Percentiles rank a stretch among this genome's conserved stretches.
These are phyloP conservation scores for Caenorhabditis sp. DNA, from an alignment of 2,888 invertebrate genomes.

Conservation along the genomic window DNA sequence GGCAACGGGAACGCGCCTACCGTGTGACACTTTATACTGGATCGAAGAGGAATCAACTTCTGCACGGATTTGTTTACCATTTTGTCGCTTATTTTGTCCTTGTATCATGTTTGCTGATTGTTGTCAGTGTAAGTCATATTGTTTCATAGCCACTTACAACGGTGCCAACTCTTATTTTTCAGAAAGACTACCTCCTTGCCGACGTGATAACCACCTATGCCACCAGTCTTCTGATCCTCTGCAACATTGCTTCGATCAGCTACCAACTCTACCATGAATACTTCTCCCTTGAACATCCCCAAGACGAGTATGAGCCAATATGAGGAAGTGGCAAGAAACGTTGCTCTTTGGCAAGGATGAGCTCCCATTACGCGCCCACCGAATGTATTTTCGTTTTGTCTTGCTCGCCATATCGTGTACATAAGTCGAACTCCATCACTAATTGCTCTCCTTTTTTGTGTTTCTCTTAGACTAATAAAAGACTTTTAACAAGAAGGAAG, in stretches of 20 bases:
- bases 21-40: conserved; percentile 21
- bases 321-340: conserved; percentile 12
- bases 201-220: conserved; percentile 61
- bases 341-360: not conserved
- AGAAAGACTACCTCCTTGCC: conserved; percentile 54
- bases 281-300: conserved; percentile 64
- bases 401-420: conserved; percentile 32
- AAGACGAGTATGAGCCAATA: conserved; percentile 66
- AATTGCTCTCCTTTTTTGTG: conserved; percentile 25
- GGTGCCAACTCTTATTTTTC: not conserved
- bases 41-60: conserved; percentile 51
- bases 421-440: conserved; percentile 43
- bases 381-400: conserved; percentile 20
- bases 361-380: conserved; percentile 10
- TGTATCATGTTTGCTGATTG: conserved; percentile 53
- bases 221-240: conserved; percentile 49
- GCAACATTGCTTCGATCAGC: conserved; percentile 61
- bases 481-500: conserved; percentile 12
- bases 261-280: conserved; percentile 64
- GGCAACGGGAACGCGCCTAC: conserved; percentile 50
- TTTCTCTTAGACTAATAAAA: conserved; percentile 32
- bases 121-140: conserved; percentile 41
- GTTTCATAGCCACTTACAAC: not conserved
- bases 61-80: conserved; percentile 67
- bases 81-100: conserved; percentile 63